Conservation (phyloP, 2,797 vertebrate genomes). For the Chaetophractus vellerosus region DNA sequence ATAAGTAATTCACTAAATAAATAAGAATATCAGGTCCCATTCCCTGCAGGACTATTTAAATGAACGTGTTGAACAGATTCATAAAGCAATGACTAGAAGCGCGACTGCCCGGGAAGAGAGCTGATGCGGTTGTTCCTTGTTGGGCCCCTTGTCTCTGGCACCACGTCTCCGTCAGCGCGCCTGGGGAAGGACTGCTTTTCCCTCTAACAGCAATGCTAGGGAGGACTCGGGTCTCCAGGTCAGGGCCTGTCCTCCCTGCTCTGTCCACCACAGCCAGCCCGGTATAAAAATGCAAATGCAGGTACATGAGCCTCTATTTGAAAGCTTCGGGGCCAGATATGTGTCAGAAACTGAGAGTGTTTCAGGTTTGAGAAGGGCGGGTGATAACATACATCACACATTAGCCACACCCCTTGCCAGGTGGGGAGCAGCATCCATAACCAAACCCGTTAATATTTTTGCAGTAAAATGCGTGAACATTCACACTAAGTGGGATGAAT, state of each 20-base stretch:
- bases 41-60: slow-evolving; percentile 2
- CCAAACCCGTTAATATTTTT: slow-evolving; percentile 27
- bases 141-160: background rate
- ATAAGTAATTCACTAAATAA: slow-evolving; percentile 12
- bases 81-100: background rate
- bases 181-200: background rate
- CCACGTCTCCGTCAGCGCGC: slow-evolving; percentile 8
- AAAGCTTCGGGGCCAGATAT: background rate
- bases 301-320: background rate
- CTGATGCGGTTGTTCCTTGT: fast-evolving
- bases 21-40: background rate
- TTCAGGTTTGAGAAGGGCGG: slow-evolving; percentile 28
- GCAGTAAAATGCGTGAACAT: background rate
- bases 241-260: slow-evolving; percentile 75
- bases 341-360: background rate
- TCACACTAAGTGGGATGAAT: background rate
- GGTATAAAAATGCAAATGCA: background rate
- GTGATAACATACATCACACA: background rate
- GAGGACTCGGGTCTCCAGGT: slow-evolving; percentile 63
- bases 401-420: background rate
- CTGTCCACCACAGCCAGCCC: slow-evolving; percentile 52
- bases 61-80: background rate
- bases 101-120: background rate
- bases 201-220: background rate
- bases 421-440: background rate